phyloP scores from a whole-genome alignment of 2,888 invertebrate genomes.

The Sclerodermus sp. region DNA sequence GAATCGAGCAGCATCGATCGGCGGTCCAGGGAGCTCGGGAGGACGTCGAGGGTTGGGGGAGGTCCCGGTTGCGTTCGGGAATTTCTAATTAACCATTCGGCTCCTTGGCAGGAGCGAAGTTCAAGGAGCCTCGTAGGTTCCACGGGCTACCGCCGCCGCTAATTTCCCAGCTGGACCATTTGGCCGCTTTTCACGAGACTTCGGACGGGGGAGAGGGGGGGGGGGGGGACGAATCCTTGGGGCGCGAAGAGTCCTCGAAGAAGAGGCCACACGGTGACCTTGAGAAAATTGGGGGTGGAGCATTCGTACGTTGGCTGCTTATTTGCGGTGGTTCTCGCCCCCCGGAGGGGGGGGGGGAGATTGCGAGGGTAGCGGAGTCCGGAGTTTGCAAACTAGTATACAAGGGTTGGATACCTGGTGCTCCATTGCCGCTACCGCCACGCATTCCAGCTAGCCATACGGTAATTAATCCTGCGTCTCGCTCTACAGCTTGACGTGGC shows the following conservation, averaged over 20 bases:
- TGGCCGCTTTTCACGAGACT: no score
- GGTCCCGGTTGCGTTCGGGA: constrained; percentile 26
- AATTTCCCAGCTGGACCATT: constrained; percentile 16
- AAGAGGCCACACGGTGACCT: no score
- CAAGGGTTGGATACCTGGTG: constrained; percentile 15
- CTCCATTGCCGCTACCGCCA: constrained; percentile 20
- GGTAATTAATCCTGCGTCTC: constrained; percentile 35
- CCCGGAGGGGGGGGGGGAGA: no score
- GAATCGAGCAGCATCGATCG: constrained; percentile 27
- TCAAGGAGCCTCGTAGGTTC: neutral
- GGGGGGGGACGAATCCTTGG: no score
- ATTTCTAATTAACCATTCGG: constrained; percentile 31
- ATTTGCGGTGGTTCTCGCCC: no score
- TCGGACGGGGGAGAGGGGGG: no score
- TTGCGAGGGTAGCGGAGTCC: neutral
- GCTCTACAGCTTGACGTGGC: constrained; percentile 22
- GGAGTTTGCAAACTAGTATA: constrained; percentile 23
- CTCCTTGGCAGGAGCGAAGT: constrained; percentile 9
- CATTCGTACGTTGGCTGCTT: no score
- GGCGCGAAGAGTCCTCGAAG: no score
- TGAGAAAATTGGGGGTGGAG: no score
- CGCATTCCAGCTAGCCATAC: constrained; percentile 20
- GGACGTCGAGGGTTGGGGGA: neutral
- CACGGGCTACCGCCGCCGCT: constrained; percentile 19
- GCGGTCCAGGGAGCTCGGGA: constrained; percentile 16